phyloP scores from a whole-genome alignment of 2,888 invertebrate genomes.

The Habrosyne pyritoides region DNA sequence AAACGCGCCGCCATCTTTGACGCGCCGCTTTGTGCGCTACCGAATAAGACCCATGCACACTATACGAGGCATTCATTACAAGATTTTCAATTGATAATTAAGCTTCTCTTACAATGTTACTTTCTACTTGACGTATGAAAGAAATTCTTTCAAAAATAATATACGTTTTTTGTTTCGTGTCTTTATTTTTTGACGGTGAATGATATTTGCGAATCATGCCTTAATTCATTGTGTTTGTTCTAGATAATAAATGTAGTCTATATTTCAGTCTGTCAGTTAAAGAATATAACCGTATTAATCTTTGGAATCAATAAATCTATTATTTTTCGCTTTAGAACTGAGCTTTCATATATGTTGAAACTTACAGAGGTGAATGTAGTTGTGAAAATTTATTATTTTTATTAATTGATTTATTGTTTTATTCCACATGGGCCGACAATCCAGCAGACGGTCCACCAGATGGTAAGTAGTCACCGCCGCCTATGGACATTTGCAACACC shows the following conservation, averaged over 20 bases:
- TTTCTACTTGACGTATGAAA: constrained; percentile 59
- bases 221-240: constrained; percentile 8
- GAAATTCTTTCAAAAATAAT: constrained; percentile 44
- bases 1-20: constrained; percentile 60
- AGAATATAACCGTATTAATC: background rate
- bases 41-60: constrained; percentile 40
- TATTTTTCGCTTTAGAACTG: background rate
- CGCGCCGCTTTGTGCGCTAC: constrained; percentile 64
- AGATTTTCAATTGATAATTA: constrained; percentile 81
- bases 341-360: background rate
- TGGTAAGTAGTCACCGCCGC: no score
- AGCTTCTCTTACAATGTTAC: constrained; percentile 69
- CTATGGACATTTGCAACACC: no score
- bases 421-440: no score
- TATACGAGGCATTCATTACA: constrained; percentile 62
- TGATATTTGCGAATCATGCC: constrained; percentile 10
- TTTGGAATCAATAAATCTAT: background rate
- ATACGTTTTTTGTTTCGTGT: constrained; percentile 10
- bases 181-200: constrained; percentile 8
- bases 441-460: no score
- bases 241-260: constrained; percentile 6
- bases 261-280: constrained; percentile 3
- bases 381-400: no score
- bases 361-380: background rate
- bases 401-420: no score